A percentile compares a stretch with the other conserved stretches of the same genome.
Evolutionary conservation across 2,113 vertebrate genomes (phyloP).

Genomic region (Pteropus alecto): DNA sequence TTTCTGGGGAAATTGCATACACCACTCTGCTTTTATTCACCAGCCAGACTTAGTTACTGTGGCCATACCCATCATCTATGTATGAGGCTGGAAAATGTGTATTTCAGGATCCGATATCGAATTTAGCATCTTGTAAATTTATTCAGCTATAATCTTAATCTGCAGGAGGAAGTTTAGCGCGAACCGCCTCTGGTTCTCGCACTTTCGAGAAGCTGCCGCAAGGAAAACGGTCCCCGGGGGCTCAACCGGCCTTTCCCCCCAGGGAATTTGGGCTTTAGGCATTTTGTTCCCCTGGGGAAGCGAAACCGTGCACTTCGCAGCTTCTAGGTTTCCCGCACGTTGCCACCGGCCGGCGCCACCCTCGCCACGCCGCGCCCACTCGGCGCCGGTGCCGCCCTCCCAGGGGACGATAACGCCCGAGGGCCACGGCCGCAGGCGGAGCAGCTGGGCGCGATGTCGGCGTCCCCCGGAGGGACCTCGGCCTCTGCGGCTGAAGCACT

Average conservation of each 20-base stretch:
- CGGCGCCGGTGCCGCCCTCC: not conserved
- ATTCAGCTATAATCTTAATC: not conserved
- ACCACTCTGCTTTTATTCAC: not conserved
- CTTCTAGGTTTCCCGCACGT: not conserved
- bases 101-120: not conserved
- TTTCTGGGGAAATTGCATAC: not conserved
- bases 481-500: not conserved
- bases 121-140: not conserved
- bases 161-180: not conserved
- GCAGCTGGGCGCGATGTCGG: not conserved
- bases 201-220: not conserved
- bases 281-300: not conserved
- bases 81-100: not conserved
- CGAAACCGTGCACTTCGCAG: fast-evolving
- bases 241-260: not conserved
- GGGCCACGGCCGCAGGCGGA: not conserved
- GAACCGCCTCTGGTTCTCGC: not conserved
- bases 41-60: too few species aligned
- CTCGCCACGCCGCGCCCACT: not conserved
- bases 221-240: not conserved
- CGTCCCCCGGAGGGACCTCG: not conserved
- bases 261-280: not conserved
- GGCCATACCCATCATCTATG: not conserved
- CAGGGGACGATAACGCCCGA: not conserved
- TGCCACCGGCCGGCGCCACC: too few species aligned